phyloP scores from a whole-genome alignment of 2,888 invertebrate genomes.

The Baronia brevicornis region DNA sequence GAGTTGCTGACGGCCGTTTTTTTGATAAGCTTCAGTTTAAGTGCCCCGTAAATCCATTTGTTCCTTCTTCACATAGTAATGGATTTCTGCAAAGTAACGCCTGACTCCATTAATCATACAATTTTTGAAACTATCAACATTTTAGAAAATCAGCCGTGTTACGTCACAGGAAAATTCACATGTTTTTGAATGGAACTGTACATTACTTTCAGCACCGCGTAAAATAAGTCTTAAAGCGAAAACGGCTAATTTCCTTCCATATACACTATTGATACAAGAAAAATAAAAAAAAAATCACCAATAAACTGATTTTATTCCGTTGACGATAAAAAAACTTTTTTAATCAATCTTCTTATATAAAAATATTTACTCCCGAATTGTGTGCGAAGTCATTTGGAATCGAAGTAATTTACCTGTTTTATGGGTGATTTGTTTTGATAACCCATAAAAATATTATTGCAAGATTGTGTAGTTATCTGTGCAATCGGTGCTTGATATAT shows the following conservation, averaged over 20 bases:
- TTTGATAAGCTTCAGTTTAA: too few species aligned
- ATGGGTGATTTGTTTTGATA: constrained; percentile 11
- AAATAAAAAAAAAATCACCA: constrained; percentile 18
- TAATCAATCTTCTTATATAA: constrained; percentile 26
- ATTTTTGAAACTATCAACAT: too few species aligned
- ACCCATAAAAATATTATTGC: constrained; percentile 1
- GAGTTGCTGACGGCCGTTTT: too few species aligned
- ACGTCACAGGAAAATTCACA: background rate
- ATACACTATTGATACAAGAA: constrained; percentile 15
- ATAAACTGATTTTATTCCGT: constrained; percentile 20
- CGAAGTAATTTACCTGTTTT: constrained; percentile 13
- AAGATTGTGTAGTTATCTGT: background rate
- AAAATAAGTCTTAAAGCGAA: constrained; percentile 15
- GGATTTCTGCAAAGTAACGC: too few species aligned
- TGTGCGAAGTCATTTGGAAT: constrained; percentile 20
- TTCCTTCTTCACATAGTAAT: too few species aligned
- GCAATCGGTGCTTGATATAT: background rate
- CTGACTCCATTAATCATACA: too few species aligned
- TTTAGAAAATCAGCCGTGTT: too few species aligned
- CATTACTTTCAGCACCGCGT: constrained; percentile 13
- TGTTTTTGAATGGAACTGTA: constrained; percentile 14
- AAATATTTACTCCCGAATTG: constrained; percentile 18
- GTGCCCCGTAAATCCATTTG: too few species aligned
- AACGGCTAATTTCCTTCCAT: constrained; percentile 18
- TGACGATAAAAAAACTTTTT: constrained; percentile 27